Percentiles rank a stretch among this genome's conserved stretches.
These are phyloP conservation scores for Horisme vitalbata DNA, from an alignment of 2,888 invertebrate genomes.

Conservation along the genomic window DNA sequence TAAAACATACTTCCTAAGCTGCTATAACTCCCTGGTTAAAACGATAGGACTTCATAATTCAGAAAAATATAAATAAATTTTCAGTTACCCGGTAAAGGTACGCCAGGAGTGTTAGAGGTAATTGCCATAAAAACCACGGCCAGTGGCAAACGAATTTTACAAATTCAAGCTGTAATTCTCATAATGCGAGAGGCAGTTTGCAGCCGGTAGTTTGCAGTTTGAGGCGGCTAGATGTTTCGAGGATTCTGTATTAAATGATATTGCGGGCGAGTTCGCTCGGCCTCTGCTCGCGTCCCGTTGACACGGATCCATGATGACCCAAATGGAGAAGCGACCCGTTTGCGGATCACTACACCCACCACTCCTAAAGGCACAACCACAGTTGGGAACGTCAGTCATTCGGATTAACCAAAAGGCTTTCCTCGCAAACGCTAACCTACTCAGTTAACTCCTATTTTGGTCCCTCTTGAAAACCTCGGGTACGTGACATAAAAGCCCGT, in stretches of 20 bases:
- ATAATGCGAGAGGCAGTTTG: slow-evolving; percentile 20
- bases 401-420: slow-evolving; percentile 35
- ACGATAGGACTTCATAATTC: too few relatives aligned
- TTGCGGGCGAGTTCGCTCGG: slow-evolving; percentile 46
- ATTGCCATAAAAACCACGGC: slow-evolving; percentile 21
- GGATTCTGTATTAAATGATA: slow-evolving; percentile 32
- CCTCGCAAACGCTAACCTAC: slow-evolving; percentile 29
- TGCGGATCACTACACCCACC: slow-evolving; percentile 52
- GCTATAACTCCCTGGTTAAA: too few relatives aligned
- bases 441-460: slow-evolving; percentile 37
- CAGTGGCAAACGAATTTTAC: slow-evolving; percentile 14
- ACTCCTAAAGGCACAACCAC: slow-evolving; percentile 43
- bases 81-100: slow-evolving; percentile 13
- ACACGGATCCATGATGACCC: slow-evolving; percentile 60
- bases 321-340: slow-evolving; percentile 57
- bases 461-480: slow-evolving; percentile 35
- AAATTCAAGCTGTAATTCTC: slow-evolving; percentile 16
- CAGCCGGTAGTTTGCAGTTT: slow-evolving; percentile 11
- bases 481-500: slow-evolving; percentile 50
- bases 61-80: slow-evolving; percentile 3
- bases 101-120: slow-evolving; percentile 12
- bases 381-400: slow-evolving; percentile 36
- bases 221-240: slow-evolving; percentile 21
- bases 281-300: slow-evolving; percentile 49
- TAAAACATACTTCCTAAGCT: too few relatives aligned